Percentiles rank a stretch among this genome's conserved stretches.
Conservation (phyloP, 2,113 vertebrate genomes). For the Tringa solitaria region DNA sequence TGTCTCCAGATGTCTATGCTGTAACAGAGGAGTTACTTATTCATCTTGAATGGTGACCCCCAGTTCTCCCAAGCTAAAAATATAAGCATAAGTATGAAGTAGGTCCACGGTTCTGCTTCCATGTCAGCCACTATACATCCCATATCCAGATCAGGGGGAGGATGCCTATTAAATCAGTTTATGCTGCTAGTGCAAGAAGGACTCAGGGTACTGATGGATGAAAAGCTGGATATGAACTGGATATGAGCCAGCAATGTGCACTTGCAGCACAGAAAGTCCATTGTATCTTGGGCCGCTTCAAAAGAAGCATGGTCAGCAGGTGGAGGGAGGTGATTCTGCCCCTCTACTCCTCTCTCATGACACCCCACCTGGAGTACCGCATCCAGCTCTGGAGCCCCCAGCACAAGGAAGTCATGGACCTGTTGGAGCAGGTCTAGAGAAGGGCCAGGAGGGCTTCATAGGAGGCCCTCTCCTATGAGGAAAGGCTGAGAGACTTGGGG, state of each 20-base stretch:
- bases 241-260: rapidly evolving
- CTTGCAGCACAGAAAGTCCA: neutral
- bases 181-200: neutral
- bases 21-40: neutral
- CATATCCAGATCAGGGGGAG: neutral
- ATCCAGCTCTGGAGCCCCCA: neutral
- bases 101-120: neutral
- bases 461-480: neutral
- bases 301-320: neutral
- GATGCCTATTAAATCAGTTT: neutral
- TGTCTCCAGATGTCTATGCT: neutral
- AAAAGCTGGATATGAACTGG: neutral
- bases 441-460: neutral
- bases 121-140: neutral
- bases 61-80: neutral
- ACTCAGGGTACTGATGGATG: neutral
- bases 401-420: neutral
- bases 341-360: neutral
- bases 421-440: neutral
- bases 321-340: rapidly evolving
- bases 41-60: neutral
- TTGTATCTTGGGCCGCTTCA: neutral
- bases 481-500: neutral
- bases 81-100: neutral
- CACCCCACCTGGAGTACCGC: neutral